Base-by-base conservation (phyloP, 2,888 invertebrate species). In the Homarus gammarus region DNA sequence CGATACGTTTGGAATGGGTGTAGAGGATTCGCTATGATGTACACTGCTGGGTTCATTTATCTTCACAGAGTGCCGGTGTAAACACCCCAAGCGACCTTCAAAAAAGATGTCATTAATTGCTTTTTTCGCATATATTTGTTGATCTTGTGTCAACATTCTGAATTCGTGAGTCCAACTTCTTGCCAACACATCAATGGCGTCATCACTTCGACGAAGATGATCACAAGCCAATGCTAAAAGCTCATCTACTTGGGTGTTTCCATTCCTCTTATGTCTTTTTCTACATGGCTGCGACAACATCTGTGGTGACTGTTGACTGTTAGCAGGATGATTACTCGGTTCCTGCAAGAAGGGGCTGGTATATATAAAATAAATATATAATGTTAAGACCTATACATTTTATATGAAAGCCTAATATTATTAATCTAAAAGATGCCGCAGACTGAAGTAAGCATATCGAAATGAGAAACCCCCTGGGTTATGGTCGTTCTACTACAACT, bases 81-180 rank as follows among this genome's bases (percentile, higher is more conserved):
- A 68, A 44, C 78, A 78, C 8, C 78, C 78, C 64, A 86, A 31
- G 15, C 70, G 77, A 68, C 61, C 85, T 44, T 77, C 85, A 86
- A 86, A 86, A 64, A 86, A 40, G n/a, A 86, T 86, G 51, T 86
- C 85, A 78, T 78, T 86, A 27, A 86, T 86, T 40, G 36, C 68
- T 44, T 86, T 85, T 78, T 49, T 77, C 56, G 85, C 85, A 68
- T 51, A 87, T 51, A 85, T 44, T 68, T 85, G 85, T 38, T 85
- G 78, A 31, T 85, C 85, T 64, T 49, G 40, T 61, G 8, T 85
- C 61, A 77, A n/a, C 22, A 77, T 77, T 44, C 64, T 22, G 38
- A 85, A 44, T 78, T 85, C 85, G 15, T 61, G 44, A 68, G 64
- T 85, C 85, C 85, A 85, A 18, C 78, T 77, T 77, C 12, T 77